These are phyloP conservation scores for Halichoerus grypus DNA, from an alignment of 2,113 vertebrate species.

Conservation along the genomic window DNA sequence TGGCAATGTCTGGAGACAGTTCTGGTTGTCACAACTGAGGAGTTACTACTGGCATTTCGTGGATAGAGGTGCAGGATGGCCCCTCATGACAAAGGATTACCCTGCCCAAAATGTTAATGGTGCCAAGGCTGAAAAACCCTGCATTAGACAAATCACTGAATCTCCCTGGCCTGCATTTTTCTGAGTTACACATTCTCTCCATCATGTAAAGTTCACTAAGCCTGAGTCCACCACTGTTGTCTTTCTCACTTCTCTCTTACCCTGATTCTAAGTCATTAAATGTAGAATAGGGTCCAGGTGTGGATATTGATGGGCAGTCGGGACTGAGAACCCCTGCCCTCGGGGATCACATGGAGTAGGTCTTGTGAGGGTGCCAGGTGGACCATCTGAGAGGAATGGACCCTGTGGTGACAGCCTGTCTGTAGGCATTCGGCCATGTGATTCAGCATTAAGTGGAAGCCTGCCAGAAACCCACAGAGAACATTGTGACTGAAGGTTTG, in stretches of 20 bases:
- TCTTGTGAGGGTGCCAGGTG: neutral
- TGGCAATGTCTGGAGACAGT: neutral
- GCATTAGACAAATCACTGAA: neutral
- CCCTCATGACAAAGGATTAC: neutral
- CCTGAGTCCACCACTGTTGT: neutral
- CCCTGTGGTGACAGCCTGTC: neutral
- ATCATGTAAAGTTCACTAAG: neutral
- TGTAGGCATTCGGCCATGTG: neutral
- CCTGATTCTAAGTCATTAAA: neutral
- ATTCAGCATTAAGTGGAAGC: neutral
- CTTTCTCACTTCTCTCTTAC: neutral
- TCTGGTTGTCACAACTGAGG: neutral
- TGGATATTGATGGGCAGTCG: neutral
- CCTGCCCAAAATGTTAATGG: neutral
- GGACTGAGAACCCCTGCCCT: neutral
- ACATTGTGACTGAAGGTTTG: neutral
- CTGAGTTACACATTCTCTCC: neutral
- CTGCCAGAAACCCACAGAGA: neutral
- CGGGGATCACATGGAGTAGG: neutral
- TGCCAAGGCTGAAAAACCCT: neutral
- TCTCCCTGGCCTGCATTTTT: neutral
- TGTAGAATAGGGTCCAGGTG: neutral
- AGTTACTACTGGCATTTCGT: neutral
- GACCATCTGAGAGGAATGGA: neutral
- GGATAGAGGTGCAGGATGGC: neutral